A percentile compares a stretch with the other conserved stretches of the same genome.
Evolutionary conservation across 2,797 vertebrate genomes (phyloP).

Genomic region (Lepus townsendii): DNA sequence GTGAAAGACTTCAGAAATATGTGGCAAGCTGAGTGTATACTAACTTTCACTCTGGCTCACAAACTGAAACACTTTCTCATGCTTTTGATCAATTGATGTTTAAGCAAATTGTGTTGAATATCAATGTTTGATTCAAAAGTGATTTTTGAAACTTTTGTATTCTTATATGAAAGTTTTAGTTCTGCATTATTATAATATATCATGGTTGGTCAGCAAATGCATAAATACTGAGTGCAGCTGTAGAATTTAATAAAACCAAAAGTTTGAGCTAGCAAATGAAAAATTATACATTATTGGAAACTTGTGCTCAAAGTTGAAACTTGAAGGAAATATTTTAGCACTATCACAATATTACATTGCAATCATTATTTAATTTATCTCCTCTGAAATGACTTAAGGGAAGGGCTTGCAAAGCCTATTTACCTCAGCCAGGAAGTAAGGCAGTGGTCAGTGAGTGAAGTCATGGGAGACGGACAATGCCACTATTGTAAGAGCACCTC

Average conservation of each 20-base stretch:
- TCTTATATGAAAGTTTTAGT: slow-evolving; percentile 87
- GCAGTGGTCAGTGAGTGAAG: slow-evolving; percentile 89
- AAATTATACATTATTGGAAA: slow-evolving; percentile 92
- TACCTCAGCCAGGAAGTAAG: slow-evolving; percentile 90
- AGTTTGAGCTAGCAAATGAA: slow-evolving; percentile 90
- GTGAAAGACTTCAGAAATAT: neutral
- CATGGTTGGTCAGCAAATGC: slow-evolving; percentile 89
- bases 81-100: slow-evolving; percentile 58
- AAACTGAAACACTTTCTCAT: slow-evolving; percentile 18
- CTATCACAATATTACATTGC: slow-evolving; percentile 92
- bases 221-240: slow-evolving; percentile 92
- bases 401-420: slow-evolving; percentile 89
- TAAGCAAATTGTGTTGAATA: slow-evolving; percentile 59
- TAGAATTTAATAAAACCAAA: slow-evolving; percentile 92
- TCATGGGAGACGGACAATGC: slow-evolving; percentile 90
- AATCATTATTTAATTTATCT: slow-evolving; percentile 93
- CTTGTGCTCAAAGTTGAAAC: slow-evolving; percentile 92
- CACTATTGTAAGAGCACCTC: slow-evolving; percentile 88
- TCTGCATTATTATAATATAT: slow-evolving; percentile 90
- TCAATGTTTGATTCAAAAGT: slow-evolving; percentile 62
- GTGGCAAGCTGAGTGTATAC: slow-evolving; percentile 9
- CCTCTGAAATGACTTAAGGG: slow-evolving; percentile 89
- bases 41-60: slow-evolving; percentile 54
- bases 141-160: slow-evolving; percentile 86
- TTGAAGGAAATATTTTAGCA: slow-evolving; percentile 93